Percentiles rank a stretch among this genome's conserved stretches.
These are phyloP conservation scores for Melinaea menophilus DNA, from an alignment of 2,888 invertebrate species.

Conservation along the genomic window DNA sequence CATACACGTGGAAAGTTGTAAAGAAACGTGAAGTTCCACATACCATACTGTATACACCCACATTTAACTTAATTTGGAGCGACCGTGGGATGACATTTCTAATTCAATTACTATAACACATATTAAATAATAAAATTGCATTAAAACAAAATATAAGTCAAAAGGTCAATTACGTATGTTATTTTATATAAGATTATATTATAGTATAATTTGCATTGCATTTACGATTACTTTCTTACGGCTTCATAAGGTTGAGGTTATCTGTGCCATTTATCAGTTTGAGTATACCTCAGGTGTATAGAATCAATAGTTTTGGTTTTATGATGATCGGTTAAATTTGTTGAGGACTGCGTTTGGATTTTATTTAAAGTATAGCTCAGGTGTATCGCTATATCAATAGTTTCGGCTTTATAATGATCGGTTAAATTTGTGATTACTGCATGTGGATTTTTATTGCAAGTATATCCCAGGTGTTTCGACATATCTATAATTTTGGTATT, in stretches of 20 bases:
- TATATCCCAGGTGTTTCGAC: too few species aligned
- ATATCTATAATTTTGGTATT: too few species aligned
- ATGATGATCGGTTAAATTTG: too few species aligned
- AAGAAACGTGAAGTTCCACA: constrained; percentile 51
- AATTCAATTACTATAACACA: constrained; percentile 43
- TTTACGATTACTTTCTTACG: neutral
- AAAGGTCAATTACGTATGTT: neutral
- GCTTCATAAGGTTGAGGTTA: constrained; percentile 11
- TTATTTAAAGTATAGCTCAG: too few species aligned
- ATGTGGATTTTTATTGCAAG: too few species aligned
- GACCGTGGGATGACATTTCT: constrained; percentile 67
- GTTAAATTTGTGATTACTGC: too few species aligned
- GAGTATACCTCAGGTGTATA: too few species aligned
- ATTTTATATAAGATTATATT: neutral
- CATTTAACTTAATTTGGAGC: constrained; percentile 38
- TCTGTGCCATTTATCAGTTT: constrained; percentile 4
- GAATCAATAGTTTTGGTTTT: too few species aligned
- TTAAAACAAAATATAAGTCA: neutral
- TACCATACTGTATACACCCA: constrained; percentile 46
- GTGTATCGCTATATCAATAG: too few species aligned
- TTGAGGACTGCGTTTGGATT: too few species aligned
- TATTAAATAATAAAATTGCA: too few species aligned
- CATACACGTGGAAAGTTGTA: constrained; percentile 59
- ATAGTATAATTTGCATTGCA: neutral
- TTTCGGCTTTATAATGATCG: too few species aligned